These are phyloP conservation scores for Heliocidaris tuberculata DNA, from an alignment of 35 echinoderm and acorn worm species.

Conservation along the genomic window DNA sequence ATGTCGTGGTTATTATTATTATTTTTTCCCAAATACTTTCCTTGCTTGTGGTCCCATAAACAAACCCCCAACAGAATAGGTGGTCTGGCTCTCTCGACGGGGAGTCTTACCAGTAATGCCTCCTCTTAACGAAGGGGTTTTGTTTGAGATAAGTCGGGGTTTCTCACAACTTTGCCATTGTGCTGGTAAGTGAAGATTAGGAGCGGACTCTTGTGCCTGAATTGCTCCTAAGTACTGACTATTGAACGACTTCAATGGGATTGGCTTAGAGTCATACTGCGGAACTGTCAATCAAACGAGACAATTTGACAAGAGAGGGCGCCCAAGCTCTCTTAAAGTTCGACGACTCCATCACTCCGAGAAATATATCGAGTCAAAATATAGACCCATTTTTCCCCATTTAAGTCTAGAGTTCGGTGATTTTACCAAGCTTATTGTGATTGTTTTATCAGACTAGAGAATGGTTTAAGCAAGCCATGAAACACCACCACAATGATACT, in stretches of 20 bases:
- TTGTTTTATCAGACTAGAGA: background rate
- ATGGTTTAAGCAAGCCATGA: too few relatives aligned
- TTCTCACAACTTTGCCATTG: conserved; percentile 30
- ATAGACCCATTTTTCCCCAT: too few relatives aligned
- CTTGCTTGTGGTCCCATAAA: conserved; percentile 4
- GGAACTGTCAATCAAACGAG: conserved; percentile 7
- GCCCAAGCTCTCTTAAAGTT: background rate
- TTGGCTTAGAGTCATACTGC: conserved; percentile 10
- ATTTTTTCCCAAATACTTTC: background rate
- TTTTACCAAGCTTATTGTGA: background rate
- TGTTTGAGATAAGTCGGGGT: conserved; percentile 26
- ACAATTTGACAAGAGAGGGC: background rate
- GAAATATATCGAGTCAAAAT: too few relatives aligned
- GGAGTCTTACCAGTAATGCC: background rate
- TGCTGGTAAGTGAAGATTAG: conserved; percentile 17
- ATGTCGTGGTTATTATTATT: background rate
- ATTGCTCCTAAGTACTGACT: background rate
- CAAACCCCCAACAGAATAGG: background rate
- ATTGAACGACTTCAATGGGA: conserved; percentile 26
- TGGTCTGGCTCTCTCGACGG: background rate
- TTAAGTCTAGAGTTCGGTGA: background rate
- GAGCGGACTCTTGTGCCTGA: background rate
- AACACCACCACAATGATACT: too few relatives aligned
- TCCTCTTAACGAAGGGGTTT: background rate
- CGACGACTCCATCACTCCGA: too few relatives aligned